Percentiles rank a stretch among this genome's conserved stretches.
phyloP scores from a whole-genome alignment of 2,888 invertebrate species.

The Galerucella pusilla region DNA sequence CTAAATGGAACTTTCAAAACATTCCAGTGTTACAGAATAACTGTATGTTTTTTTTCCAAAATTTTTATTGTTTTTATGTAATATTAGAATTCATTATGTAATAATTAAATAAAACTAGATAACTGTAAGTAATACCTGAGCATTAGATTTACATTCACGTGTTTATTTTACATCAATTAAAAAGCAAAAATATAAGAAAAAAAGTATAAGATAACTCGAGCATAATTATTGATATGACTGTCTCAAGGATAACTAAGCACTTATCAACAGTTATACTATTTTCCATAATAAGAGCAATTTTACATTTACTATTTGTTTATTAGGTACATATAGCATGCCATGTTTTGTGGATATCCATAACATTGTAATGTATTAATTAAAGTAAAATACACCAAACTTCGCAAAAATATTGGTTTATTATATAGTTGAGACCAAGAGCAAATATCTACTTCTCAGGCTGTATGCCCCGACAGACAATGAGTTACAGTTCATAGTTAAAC shows the following conservation, averaged over 20 bases:
- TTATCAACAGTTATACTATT: background rate
- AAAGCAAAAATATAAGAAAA: background rate
- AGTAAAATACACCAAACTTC: too few relatives aligned
- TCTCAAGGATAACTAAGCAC: conserved; percentile 8
- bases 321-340: too few relatives aligned
- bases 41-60: background rate
- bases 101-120: background rate
- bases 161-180: background rate
- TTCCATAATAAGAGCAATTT: conserved; percentile 28
- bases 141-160: conserved; percentile 14
- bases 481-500: too few relatives aligned
- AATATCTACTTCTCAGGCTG: too few relatives aligned
- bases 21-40: background rate
- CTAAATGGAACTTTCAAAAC: background rate
- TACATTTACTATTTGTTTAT: background rate
- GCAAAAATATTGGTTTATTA: too few relatives aligned
- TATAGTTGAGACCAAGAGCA: too few relatives aligned
- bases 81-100: background rate
- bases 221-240: background rate
- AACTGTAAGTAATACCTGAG: background rate
- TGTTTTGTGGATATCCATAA: too few relatives aligned
- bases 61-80: background rate
- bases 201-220: background rate
- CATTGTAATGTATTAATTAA: too few relatives aligned
- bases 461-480: too few relatives aligned